Evolutionary conservation across 2,888 invertebrate genomes (phyloP), one percentile per base, ranked within the genome.

Genomic region (Brachylomia viminalis): DNA sequence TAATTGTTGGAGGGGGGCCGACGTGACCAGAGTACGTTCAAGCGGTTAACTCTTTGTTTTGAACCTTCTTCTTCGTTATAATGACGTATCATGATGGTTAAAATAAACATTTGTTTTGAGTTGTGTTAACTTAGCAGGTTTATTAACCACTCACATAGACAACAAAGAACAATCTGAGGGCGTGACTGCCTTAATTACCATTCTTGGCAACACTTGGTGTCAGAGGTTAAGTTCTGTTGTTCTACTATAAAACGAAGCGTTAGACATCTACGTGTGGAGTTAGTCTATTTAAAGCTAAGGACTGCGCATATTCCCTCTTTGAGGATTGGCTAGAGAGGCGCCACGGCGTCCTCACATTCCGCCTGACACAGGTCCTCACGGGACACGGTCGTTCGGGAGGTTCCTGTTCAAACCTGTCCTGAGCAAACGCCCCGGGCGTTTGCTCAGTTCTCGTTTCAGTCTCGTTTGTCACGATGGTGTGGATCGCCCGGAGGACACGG

Each of bases 21-120:
- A n/a, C n/a, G n/a, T n/a, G n/a, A n/a, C n/a, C n/a, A n/a, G n/a
- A n/a, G n/a, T n/a, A n/a, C n/a, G n/a, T n/a, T n/a, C n/a, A n/a
- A n/a, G n/a, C n/a, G n/a, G 5, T 77, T 80, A 72, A 77, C 49
- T 75, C 68, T 66, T 68, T 54, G 75, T 76, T 64, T 79, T 73
- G 64, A 71, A 49, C 74, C 69, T 74, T 52, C 65, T 75, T 69
- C 67, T 72, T 64, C 61, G n/a, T 82, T 76, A 64, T 77, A 77
- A 72, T 75, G 67, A 72, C 52, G 64, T 65, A 78, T 71, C n/a
- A 15, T 33, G 49, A 30, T 81, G 59, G 38, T 49, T 27, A 82
- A 76, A 79, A 79, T 76, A 67, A 67, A 76, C 56, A 56, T 66
- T 74, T 54, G 56, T 33, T 47, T 23, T 62, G 58, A 38, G 13